Base-by-base conservation (phyloP, 1,140 invertebrate species). In the Papilio machaon region DNA sequence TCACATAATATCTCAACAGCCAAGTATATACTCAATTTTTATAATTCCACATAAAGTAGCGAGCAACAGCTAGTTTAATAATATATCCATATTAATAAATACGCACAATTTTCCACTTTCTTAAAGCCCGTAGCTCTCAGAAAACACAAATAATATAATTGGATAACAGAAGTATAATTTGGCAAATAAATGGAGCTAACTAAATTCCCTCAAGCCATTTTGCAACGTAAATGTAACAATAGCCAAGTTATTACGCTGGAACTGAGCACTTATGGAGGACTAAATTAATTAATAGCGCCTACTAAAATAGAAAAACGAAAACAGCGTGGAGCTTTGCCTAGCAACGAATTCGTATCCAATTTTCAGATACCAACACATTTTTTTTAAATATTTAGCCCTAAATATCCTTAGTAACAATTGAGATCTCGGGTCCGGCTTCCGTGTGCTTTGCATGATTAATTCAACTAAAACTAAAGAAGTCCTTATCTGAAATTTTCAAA, bases 221-320 rank as follows among this genome's bases (percentile, higher is more conserved):
- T 64, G 58, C 19, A 64, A 64, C 58, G 58, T 23, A 64, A 64
- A 64, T 64, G 58, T 64, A 64, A 64, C 58, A 58, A 58, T 58
- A n/a, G 54, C 54, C 54, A 58, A 58, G 54, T 58, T 58, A 58
- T 64, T 64, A 64, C 10, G 58, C 58, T 23, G 58, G 58, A 64
- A 64, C n/a, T 60, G 19, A 60, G 58, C 23, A 60, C 6, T 64
- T 64, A 64, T 64, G 58, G 58, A 64, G 58, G 10, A 19, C 9
- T 64, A 64, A 64, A 23, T 64, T 64, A 64, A 64, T 64, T 64
- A 64, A 64, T 30, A 64, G 19, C 19, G 19, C 19, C 58, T 64
- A 23, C 19, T 64, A 23, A 23, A 64, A 23, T 64, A 64, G 54
- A n/a, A 11, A 58, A 58, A n/a, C 54, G 15, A 11, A 58, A 3